These are phyloP conservation scores for Hypsibius dujardini DNA, from an alignment of 1,140 invertebrate species.

Conservation along the genomic window DNA sequence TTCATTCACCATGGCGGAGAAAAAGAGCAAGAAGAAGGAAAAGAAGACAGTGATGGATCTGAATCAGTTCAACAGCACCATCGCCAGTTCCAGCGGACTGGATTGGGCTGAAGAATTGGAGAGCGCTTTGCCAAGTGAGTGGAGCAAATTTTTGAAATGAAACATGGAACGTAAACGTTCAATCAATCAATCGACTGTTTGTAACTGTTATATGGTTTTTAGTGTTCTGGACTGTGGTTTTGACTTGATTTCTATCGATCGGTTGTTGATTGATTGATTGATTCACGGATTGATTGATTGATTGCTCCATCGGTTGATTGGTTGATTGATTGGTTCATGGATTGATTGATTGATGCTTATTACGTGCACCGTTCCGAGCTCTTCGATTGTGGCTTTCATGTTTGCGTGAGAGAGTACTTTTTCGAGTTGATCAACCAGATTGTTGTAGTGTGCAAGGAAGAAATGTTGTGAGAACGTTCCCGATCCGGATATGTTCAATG, in stretches of 20 bases:
- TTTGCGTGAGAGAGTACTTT: not conserved
- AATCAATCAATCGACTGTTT: not conserved
- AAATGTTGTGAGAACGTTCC: not conserved
- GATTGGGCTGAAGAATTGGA: constrained; percentile 4
- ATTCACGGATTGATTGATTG: not conserved
- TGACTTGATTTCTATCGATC: not conserved
- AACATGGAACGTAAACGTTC: too few species aligned
- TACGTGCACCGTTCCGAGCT: not conserved
- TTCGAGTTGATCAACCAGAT: not conserved
- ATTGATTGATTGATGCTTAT: not conserved
- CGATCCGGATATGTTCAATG: not conserved
- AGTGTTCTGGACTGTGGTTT: not conserved
- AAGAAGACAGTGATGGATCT: not conserved
- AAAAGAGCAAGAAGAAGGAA: not conserved
- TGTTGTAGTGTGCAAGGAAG: not conserved
- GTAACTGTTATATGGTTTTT: not conserved
- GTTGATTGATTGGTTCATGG: not conserved
- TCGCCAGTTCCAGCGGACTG: not conserved
- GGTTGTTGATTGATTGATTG: not conserved
- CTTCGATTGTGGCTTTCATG: not conserved
- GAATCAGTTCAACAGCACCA: not conserved
- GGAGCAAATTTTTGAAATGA: too few species aligned
- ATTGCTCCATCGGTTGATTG: not conserved
- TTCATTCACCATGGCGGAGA: not conserved
- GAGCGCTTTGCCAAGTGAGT: not conserved